Conservation (phyloP, 2,113 vertebrate species). For the Chlamydotis undulata region DNA sequence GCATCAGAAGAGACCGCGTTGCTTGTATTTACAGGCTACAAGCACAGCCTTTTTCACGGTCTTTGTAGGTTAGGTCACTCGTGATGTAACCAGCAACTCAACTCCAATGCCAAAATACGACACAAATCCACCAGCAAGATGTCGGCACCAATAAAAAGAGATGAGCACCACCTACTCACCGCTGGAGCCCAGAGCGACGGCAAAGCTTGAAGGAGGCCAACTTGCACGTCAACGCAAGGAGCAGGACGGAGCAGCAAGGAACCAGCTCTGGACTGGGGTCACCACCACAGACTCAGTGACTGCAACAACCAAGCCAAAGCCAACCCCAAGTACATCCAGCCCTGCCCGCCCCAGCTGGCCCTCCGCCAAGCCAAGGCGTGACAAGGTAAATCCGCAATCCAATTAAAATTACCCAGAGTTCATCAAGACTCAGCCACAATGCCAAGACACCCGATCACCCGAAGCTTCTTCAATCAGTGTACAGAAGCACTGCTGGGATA, state of each 20-base stretch:
- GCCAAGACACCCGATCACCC: background rate
- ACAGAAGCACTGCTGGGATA: background rate
- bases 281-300: background rate
- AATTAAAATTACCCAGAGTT: background rate
- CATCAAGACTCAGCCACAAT: background rate
- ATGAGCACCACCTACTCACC: background rate
- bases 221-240: background rate
- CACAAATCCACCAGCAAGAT: background rate
- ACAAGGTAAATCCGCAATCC: background rate
- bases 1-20: rapidly evolving
- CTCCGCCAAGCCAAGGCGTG: background rate
- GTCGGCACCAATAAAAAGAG: rapidly evolving
- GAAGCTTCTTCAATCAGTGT: background rate
- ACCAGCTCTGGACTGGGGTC: background rate
- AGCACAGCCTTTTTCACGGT: background rate
- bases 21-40: too few relatives aligned
- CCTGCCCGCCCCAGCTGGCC: background rate
- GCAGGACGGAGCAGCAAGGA: background rate
- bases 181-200: rapidly evolving
- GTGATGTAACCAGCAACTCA: background rate
- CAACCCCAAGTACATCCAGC: rapidly evolving
- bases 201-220: background rate
- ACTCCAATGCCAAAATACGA: rapidly evolving
- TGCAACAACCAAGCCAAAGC: background rate
- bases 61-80: background rate